Conservation (phyloP, 2,113 vertebrate species). For the rat (Rattus norvegicus) region DNA sequence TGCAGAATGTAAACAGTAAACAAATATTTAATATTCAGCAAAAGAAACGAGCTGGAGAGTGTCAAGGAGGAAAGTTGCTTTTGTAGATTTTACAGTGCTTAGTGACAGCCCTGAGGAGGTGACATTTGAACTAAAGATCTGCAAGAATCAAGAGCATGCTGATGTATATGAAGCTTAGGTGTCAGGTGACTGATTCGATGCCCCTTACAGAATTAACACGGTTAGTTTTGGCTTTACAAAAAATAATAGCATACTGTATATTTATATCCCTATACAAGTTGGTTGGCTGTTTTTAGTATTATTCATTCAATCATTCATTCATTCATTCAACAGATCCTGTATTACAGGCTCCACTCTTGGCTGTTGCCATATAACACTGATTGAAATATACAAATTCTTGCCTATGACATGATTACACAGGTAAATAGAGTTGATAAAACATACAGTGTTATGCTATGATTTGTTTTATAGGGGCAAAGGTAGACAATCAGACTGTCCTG, state of each 20-base stretch:
- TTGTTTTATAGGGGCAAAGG: not conserved
- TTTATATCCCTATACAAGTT: not conserved
- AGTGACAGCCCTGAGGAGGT: not conserved
- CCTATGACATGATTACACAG: not conserved
- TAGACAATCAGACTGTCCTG: not conserved
- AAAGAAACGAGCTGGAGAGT: not conserved
- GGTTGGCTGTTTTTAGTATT: slow-evolving; percentile 20
- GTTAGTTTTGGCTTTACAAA: slow-evolving; percentile 29
- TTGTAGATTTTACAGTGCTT: slow-evolving; percentile 8
- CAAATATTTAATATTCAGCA: not conserved
- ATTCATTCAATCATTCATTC: slow-evolving; percentile 10
- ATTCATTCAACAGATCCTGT: slow-evolving; percentile 5
- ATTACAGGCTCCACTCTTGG: slow-evolving; percentile 16
- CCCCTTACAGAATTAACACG: not conserved
- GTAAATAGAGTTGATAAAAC: slow-evolving; percentile 16
- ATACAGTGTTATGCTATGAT: not conserved
- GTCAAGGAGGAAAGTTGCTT: not conserved
- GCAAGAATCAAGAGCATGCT: not conserved
- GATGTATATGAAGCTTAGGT: not conserved
- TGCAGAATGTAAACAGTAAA: slow-evolving; percentile 31
- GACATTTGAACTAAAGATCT: slow-evolving; percentile 9
- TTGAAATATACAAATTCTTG: slow-evolving; percentile 29
- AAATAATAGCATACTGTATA: slow-evolving; percentile 5
- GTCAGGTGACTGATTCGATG: not conserved
- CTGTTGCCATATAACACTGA: not conserved